phyloP scores from a whole-genome alignment of 2,113 vertebrate genomes.

The Rissa tridactyla region DNA sequence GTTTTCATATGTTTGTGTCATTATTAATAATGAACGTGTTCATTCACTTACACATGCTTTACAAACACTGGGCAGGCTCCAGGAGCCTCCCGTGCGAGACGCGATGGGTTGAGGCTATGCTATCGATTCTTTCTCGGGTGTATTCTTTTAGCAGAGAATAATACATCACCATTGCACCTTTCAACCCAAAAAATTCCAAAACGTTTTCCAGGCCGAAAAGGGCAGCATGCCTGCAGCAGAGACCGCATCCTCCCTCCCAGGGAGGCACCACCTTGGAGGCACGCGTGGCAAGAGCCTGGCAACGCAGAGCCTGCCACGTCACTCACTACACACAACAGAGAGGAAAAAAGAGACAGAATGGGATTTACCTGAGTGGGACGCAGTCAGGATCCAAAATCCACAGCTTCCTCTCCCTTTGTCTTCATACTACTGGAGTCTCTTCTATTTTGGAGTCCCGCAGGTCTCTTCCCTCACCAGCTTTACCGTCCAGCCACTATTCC shows the following conservation, averaged over 20 bases:
- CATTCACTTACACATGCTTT: not conserved
- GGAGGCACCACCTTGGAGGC: not conserved
- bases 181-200: not conserved
- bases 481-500: not conserved
- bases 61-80: not conserved
- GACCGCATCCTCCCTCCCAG: not conserved
- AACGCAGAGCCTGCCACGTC: fast-evolving
- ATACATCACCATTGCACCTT: not conserved
- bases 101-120: not conserved
- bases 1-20: not conserved
- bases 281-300: not conserved
- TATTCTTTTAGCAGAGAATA: not conserved
- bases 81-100: not conserved
- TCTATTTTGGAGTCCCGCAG: fast-evolving
- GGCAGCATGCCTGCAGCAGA: not conserved
- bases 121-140: not conserved
- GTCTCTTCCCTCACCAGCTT: not conserved
- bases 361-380: not conserved
- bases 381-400: not conserved
- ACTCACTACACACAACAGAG: fast-evolving
- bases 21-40: not conserved
- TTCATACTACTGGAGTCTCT: not conserved
- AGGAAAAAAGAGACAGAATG: not conserved
- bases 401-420: not conserved
- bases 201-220: not conserved